Evolutionary conservation across 2,888 invertebrate genomes (phyloP).

Genomic region (Mylabris sibirica): DNA sequence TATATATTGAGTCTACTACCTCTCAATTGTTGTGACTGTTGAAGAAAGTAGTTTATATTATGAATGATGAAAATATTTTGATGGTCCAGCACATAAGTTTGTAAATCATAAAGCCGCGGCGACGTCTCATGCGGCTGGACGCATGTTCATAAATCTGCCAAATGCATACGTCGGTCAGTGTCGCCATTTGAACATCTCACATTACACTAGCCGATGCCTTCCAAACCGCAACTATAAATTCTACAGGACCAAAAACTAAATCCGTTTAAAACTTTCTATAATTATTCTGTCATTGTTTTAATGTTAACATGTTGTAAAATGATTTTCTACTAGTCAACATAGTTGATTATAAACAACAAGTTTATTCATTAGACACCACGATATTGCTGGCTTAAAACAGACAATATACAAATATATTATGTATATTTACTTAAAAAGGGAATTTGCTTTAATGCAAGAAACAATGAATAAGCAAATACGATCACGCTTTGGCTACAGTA

Average conservation of each 20-base stretch:
- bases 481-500: slow-evolving; percentile 43
- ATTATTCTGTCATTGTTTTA: slow-evolving; percentile 34
- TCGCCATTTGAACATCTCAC: slow-evolving; percentile 42
- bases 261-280: slow-evolving; percentile 39
- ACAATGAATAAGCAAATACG: slow-evolving; percentile 37
- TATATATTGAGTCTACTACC: slow-evolving; percentile 24
- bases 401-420: slow-evolving; percentile 26
- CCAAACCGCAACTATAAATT: slow-evolving; percentile 48
- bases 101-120: slow-evolving; percentile 52
- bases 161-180: slow-evolving; percentile 56
- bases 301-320: slow-evolving; percentile 22
- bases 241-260: slow-evolving; percentile 34
- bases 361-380: slow-evolving; percentile 29
- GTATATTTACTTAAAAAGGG: slow-evolving; percentile 26
- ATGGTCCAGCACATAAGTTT: slow-evolving; percentile 39
- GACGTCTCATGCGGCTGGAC: slow-evolving; percentile 48
- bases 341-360: slow-evolving; percentile 19
- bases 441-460: slow-evolving; percentile 16
- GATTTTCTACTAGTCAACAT: slow-evolving; percentile 18
- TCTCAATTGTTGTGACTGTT: slow-evolving; percentile 21
- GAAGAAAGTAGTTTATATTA: slow-evolving; percentile 14
- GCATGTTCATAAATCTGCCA: slow-evolving; percentile 57
- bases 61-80: slow-evolving; percentile 21
- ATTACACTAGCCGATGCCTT: slow-evolving; percentile 43
- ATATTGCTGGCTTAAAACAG: slow-evolving; percentile 21